Evolutionary conservation across 2,797 vertebrate species (phyloP).

Genomic region (Clarias pachynema): DNA sequence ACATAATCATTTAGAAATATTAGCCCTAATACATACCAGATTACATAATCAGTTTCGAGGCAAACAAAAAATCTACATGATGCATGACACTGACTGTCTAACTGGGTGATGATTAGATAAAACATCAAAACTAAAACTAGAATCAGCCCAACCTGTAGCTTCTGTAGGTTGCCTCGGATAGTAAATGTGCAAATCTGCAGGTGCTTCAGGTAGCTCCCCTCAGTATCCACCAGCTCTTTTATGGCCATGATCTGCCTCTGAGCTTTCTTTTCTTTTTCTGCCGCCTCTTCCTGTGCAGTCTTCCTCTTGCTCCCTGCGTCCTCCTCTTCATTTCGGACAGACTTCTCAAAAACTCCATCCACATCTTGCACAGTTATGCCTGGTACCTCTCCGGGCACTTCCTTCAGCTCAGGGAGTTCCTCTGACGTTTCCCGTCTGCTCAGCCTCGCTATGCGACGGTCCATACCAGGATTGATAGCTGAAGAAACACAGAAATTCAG

Average conservation of each 20-base stretch:
- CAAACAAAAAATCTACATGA: neutral
- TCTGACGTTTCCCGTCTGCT: conserved; percentile 34
- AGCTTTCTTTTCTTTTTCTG: conserved; percentile 64
- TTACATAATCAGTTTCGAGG: neutral
- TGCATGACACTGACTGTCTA: neutral
- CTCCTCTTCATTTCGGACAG: conserved; percentile 30
- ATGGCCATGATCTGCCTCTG: conserved; percentile 80
- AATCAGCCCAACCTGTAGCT: conserved; percentile 71
- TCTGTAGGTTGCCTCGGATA: conserved; percentile 79
- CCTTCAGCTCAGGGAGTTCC: conserved; percentile 1
- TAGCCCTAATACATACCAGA: neutral
- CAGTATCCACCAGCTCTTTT: conserved; percentile 85
- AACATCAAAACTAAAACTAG: too few species aligned
- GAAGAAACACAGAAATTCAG: neutral
- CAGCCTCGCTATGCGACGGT: conserved; percentile 45
- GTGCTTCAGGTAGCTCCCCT: conserved; percentile 83
- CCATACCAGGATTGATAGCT: conserved; percentile 61
- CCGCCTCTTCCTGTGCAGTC: conserved; percentile 57
- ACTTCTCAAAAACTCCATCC: conserved; percentile 27
- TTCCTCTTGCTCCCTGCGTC: conserved; percentile 53
- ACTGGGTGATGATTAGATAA: neutral
- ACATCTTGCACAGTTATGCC: conserved; percentile 24
- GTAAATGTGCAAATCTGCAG: conserved; percentile 78
- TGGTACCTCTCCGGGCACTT: conserved; percentile 18
- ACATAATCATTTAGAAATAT: neutral